phyloP scores from a whole-genome alignment of 2,113 vertebrate genomes.

The Heloderma charlesbogerti region DNA sequence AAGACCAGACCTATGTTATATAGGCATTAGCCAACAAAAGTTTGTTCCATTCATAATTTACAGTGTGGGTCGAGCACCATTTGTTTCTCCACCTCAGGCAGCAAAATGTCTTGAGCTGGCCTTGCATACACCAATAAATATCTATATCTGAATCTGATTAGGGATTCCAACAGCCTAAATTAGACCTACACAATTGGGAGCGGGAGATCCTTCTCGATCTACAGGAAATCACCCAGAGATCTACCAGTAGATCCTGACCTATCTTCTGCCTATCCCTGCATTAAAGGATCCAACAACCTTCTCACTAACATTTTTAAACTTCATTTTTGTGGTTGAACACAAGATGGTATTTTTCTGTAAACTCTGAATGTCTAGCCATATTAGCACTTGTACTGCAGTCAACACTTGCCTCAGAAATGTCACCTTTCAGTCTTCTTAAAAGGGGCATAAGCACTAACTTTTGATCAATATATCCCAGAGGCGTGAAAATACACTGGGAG shows the following conservation, averaged over 20 bases:
- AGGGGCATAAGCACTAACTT: not conserved
- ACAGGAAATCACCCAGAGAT: not conserved
- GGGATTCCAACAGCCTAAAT: not conserved
- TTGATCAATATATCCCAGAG: not conserved
- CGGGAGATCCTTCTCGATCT: not conserved
- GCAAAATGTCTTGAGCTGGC: no score
- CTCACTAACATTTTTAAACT: not conserved
- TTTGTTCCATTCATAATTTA: not conserved
- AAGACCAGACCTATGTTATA: not conserved
- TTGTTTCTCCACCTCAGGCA: no score
- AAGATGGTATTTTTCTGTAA: not conserved
- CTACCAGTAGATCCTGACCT: not conserved
- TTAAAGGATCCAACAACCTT: not conserved
- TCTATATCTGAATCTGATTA: not conserved
- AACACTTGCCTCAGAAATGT: conserved; percentile 8
- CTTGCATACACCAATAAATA: not conserved
- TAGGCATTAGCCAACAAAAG: not conserved
- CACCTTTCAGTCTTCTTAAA: conserved; percentile 16
- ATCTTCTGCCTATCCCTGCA: not conserved
- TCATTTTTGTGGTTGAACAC: not conserved
- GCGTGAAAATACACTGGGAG: not conserved
- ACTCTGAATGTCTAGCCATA: not conserved
- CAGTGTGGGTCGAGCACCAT: not conserved
- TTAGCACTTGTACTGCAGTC: not conserved
- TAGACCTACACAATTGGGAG: not conserved